These are phyloP conservation scores for Drosophila guanche DNA, from an alignment of 1,140 invertebrate genomes.

Conservation along the genomic window DNA sequence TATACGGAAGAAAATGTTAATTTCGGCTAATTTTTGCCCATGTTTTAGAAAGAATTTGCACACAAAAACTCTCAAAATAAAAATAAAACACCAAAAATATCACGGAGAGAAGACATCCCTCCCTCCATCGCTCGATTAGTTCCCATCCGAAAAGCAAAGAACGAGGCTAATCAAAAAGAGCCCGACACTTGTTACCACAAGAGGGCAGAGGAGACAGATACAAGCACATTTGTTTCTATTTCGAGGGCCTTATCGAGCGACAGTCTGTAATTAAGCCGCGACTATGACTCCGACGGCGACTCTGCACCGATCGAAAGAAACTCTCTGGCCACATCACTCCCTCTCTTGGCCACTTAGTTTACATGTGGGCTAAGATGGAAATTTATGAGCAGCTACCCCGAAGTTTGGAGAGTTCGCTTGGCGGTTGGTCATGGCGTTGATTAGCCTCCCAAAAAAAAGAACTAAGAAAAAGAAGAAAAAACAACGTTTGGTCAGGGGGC, in stretches of 20 bases:
- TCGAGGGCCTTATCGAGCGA: constrained; percentile 67
- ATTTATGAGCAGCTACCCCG: constrained; percentile 68
- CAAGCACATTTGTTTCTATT: constrained; percentile 52
- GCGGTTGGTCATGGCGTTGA: constrained; percentile 70
- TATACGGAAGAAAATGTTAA: neutral
- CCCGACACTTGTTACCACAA: constrained; percentile 71
- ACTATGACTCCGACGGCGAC: too few relatives aligned
- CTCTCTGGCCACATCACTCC: constrained; percentile 23
- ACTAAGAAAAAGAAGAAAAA: constrained; percentile 23
- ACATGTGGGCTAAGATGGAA: constrained; percentile 69
- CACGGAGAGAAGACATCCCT: constrained; percentile 1
- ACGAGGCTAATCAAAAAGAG: constrained; percentile 52
- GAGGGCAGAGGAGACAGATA: constrained; percentile 5
- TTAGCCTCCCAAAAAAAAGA: constrained; percentile 55
- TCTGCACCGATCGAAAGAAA: constrained; percentile 25
- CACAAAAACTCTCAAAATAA: constrained; percentile 1
- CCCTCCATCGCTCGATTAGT: constrained; percentile 22
- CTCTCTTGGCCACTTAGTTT: constrained; percentile 34
- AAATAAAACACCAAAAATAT: constrained; percentile 36
- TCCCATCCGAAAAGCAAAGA: constrained; percentile 34
- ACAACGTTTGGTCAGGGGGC: constrained; percentile 19
- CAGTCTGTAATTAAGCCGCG: constrained; percentile 67
- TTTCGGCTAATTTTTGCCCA: too few relatives aligned
- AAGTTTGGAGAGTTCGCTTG: constrained; percentile 39
- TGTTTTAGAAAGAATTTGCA: too few relatives aligned